Evolutionary conservation across 2,888 invertebrate species (phyloP).

Genomic region (Cyaniris semiargus): DNA sequence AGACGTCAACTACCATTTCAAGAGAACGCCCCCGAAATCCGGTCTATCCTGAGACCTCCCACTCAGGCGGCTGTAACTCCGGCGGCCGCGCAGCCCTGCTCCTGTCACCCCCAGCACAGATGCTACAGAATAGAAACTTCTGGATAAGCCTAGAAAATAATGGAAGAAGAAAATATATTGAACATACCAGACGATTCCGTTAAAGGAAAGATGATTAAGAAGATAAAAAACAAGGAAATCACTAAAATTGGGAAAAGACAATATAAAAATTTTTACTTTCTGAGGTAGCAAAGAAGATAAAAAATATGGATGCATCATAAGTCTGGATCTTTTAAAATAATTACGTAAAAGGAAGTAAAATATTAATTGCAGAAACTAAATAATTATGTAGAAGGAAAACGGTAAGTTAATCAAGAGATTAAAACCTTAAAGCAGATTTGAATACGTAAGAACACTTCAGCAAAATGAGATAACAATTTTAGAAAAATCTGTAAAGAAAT

Average conservation of each 20-base stretch:
- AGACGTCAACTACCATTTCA: conserved; percentile 9
- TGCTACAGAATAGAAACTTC: background rate
- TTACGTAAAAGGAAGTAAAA: too few relatives aligned
- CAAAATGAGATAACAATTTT: background rate
- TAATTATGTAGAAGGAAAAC: too few relatives aligned
- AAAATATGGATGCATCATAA: too few relatives aligned
- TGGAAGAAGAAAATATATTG: background rate
- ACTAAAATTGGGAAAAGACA: background rate
- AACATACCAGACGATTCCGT: background rate
- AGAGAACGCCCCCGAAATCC: background rate
- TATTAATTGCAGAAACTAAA: too few relatives aligned
- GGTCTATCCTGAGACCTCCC: background rate
- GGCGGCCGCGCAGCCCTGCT: background rate
- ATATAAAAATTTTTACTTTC: too few relatives aligned
- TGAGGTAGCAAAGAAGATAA: background rate
- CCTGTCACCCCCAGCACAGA: background rate
- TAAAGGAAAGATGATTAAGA: background rate
- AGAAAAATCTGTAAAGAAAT: too few relatives aligned
- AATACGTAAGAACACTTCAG: too few relatives aligned
- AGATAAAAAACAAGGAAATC: background rate
- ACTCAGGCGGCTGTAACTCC: background rate
- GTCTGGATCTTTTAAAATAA: too few relatives aligned
- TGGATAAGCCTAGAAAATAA: background rate
- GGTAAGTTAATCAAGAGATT: too few relatives aligned
- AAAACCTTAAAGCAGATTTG: too few relatives aligned